Conservation (phyloP, 1,140 invertebrate species). For the Aradophagus sp. region DNA sequence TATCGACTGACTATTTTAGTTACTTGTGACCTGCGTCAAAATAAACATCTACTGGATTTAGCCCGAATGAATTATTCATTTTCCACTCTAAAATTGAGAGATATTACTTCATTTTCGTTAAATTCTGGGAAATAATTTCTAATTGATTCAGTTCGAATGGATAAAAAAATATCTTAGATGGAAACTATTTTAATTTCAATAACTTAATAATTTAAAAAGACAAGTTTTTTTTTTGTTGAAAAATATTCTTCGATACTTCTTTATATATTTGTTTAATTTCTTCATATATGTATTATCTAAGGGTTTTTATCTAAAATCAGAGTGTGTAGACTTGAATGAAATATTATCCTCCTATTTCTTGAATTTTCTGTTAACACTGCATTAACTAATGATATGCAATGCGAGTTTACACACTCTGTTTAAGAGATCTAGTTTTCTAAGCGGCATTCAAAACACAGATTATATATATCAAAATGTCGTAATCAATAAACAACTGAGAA, state of each 20-base stretch:
- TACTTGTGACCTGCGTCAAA: no score
- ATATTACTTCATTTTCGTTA: no score
- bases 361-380: neutral
- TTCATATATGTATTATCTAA: conserved; percentile 45
- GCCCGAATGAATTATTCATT: neutral
- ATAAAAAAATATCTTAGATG: no score
- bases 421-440: conserved; percentile 69
- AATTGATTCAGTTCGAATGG: no score
- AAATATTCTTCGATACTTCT: no score
- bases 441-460: conserved; percentile 71
- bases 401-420: conserved; percentile 40
- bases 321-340: conserved; percentile 25
- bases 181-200: no score
- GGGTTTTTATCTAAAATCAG: conserved; percentile 20
- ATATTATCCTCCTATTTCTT: neutral
- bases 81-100: neutral
- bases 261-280: no score
- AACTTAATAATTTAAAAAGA: no score
- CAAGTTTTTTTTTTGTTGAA: no score
- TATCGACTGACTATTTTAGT: no score
- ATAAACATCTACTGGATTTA: no score
- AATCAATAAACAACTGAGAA: conserved; percentile 53
- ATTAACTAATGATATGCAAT: neutral
- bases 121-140: no score
- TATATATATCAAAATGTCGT: conserved; percentile 55